Evolutionary conservation across 2,797 vertebrate genomes (phyloP), one percentile per base, ranked within the genome.

Genomic region (Rhinophrynus dorsalis): DNA sequence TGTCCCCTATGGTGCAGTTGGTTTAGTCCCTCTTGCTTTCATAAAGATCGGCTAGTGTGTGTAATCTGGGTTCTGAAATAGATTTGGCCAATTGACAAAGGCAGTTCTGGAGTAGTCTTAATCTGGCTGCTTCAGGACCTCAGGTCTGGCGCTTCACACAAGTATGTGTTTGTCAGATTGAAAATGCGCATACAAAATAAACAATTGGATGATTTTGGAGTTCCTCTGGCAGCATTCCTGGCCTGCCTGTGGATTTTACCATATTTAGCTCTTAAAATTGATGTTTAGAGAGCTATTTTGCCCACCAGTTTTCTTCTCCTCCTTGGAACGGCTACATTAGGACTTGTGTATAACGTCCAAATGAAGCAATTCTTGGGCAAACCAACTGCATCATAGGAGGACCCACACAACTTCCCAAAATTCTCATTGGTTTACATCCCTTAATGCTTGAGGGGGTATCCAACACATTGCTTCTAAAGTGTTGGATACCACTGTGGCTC

Each of bases 211-310:
- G 45, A 52, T 73, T 66, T 66, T 20, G 54, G 54, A 65, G 61
- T 73, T 45, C 32, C 21, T 42, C 38, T 72, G 68, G 60, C 69
- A 44, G 33, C 15, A 11, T 21, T 72, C 54, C 60, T 30, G 24
- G 24, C 44, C 52, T 33, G 60, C 55, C 44, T 73, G 54, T 73
- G 61, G 54, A 73, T 59, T 66, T 73, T 65, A 57, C 69, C 69
- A 59, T 73, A 66, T 73, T 73, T 73, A 73, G 69, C 61, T 73
- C 32, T 65, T 33, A n/a, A 73, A 73, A 73, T 58, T 73, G 30
- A 35, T 73, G 62, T 73, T 59, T 73, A 52, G 23, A 32, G 50
- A 55, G 44, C 37, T 72, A 51, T 73, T 66, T 73, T 73, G 62
- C 32, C 24, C 54, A 51, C 54, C 45, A 29, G 32, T 44, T 47